Evolutionary conservation across 2,113 vertebrate species (phyloP), one percentile per base, ranked within the genome.

Genomic region (Eulemur rufifrons): DNA sequence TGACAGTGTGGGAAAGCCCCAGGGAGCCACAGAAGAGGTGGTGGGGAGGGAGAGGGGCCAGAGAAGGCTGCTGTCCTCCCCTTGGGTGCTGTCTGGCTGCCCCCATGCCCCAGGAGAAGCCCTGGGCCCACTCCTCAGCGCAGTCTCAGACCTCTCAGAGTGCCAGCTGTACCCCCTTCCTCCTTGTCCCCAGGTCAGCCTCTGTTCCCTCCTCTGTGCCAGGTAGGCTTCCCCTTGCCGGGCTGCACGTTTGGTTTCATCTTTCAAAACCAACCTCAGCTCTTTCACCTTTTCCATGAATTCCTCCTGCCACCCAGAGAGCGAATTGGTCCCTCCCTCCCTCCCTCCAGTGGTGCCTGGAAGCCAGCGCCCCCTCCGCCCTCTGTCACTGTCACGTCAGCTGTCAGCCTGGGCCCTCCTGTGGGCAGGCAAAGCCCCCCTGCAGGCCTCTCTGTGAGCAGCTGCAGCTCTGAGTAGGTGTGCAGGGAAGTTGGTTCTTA

Each of bases 1-100:
- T 76, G 78, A 87, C 76, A 64, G 59, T 64, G 12, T 86, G 83
- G 96, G 86, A 89, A 94, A 97, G 81, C 27, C 88, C 93, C 18
- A 0, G 34, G 54, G 77, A 90, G 90, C 10, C 14, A 0, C 42
- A 47, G 90, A 89, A 32, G 59, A 83, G 76, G 77, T 59, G 11
- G 20, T 14, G 73, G 45, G 45, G 82, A 63, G 69, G 85, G 15
- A 89, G 52, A 68, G 56, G 87, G 6, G 68, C 71, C 88, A 27
- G 2, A 2, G 21, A 86, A 91, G 39, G 25, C 61, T 74, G 84
- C 73, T 9, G 4, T 29, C 56, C 14, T 64, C 61, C 64, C 20
- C 76, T 27, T n/a, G 80, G 80, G 45, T 84, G n/a, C 81, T 63
- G 13, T 29, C 61, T 47, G 56, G 50, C 73, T 7, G 32, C 23